These are phyloP conservation scores for Omphaloscelis lunosa DNA, from an alignment of 2,888 invertebrate genomes.

Conservation along the genomic window DNA sequence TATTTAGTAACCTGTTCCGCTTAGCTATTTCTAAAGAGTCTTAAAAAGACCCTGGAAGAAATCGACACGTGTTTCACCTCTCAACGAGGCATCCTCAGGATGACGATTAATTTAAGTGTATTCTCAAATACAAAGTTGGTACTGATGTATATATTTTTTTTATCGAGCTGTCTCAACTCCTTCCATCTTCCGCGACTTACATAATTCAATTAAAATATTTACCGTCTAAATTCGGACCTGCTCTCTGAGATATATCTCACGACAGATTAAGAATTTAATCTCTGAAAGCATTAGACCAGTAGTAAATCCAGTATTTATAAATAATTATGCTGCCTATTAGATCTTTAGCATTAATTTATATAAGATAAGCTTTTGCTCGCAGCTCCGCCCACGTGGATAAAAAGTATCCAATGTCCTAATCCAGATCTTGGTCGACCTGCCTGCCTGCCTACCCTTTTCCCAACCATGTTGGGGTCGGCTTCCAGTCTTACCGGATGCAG, in stretches of 20 bases:
- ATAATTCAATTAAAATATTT: not conserved
- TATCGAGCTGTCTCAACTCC: too few species aligned
- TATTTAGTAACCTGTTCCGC: too few species aligned
- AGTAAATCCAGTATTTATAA: slow-evolving; percentile 33
- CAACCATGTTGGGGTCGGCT: too few species aligned
- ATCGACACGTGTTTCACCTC: too few species aligned
- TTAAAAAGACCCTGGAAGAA: too few species aligned
- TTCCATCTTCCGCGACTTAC: not conserved
- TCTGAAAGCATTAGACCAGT: slow-evolving; percentile 29
- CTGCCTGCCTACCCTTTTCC: too few species aligned
- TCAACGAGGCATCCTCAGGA: too few species aligned
- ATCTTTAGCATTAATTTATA: not conserved
- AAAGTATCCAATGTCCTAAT: not conserved
- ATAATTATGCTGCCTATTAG: slow-evolving; percentile 8
- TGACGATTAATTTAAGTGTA: too few species aligned
- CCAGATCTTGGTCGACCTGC: too few species aligned
- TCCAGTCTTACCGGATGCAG: too few species aligned
- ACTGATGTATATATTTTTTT: not conserved
- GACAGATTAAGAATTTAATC: slow-evolving; percentile 34
- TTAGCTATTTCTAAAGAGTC: too few species aligned
- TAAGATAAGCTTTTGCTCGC: not conserved
- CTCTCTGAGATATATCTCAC: not conserved
- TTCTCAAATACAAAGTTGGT: not conserved
- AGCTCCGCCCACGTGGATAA: not conserved
- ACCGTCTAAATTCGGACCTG: slow-evolving; percentile 37